phyloP scores from a whole-genome alignment of 2,888 invertebrate genomes.

The Metacarcinus magister region DNA sequence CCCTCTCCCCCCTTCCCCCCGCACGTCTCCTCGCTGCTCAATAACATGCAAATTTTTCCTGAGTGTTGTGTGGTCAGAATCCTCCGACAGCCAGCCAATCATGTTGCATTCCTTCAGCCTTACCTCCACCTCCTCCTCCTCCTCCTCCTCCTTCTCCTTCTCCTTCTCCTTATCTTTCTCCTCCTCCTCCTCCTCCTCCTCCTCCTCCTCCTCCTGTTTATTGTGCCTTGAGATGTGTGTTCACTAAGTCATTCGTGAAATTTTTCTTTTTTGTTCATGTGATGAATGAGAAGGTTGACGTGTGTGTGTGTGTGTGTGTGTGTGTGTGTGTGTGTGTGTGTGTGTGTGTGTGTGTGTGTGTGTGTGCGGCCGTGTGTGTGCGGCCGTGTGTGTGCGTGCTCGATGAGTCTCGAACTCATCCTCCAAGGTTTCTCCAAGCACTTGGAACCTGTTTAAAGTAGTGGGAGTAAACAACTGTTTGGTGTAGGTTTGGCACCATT shows the following conservation, averaged over 20 bases:
- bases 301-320: slow-evolving; percentile 47
- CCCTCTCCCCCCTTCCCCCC: not conserved
- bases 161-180: too few relatives aligned
- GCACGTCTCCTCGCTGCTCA: not conserved
- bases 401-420: not conserved
- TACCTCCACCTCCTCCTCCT: not conserved
- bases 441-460: too few relatives aligned
- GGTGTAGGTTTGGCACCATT: too few relatives aligned
- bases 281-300: not conserved
- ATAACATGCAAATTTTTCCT: slow-evolving; percentile 45
- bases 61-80: not conserved
- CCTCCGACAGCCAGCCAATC: not conserved
- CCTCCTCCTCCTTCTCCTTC: not conserved
- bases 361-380: not conserved
- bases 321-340: slow-evolving; percentile 42
- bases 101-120: not conserved
- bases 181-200: not conserved
- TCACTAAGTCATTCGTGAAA: too few relatives aligned
- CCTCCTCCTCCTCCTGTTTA: not conserved
- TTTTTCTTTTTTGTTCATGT: too few relatives aligned
- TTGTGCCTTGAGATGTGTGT: not conserved
- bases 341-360: slow-evolving; percentile 43
- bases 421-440: too few relatives aligned
- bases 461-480: too few relatives aligned
- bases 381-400: not conserved